phyloP scores from a whole-genome alignment of 2,888 invertebrate species.

The Panopea generosa region DNA sequence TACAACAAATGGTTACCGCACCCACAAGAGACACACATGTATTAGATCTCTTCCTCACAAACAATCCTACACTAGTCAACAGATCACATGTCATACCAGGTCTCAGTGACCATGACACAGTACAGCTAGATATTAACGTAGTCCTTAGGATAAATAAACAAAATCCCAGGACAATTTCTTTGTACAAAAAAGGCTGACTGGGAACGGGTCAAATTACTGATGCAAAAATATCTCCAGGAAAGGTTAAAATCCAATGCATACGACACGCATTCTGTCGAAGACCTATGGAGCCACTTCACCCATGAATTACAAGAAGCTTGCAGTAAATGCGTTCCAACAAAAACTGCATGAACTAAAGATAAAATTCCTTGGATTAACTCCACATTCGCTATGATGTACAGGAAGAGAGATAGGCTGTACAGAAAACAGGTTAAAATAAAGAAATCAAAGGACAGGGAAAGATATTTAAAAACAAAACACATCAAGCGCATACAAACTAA shows the following conservation, averaged over 20 bases:
- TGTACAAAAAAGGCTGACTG: slow-evolving; percentile 9
- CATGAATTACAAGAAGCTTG: slow-evolving; percentile 8
- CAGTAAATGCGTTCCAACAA: slow-evolving; percentile 11
- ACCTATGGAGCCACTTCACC: slow-evolving; percentile 1
- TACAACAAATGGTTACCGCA: no score
- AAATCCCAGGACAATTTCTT: slow-evolving; percentile 7
- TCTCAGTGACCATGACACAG: no score
- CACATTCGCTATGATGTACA: slow-evolving; percentile 10
- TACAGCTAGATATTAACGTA: slow-evolving; percentile 15
- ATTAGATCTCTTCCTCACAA: no score
- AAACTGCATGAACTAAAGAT: slow-evolving; percentile 20
- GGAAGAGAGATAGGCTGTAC: slow-evolving; percentile 16
- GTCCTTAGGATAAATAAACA: slow-evolving; percentile 12
- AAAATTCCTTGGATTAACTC: slow-evolving; percentile 27
- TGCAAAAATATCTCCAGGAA: slow-evolving; percentile 11
- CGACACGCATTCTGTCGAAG: not conserved
- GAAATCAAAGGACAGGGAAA: not conserved
- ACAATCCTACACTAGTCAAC: no score
- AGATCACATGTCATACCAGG: no score
- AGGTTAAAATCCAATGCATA: not conserved
- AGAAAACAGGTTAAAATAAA: not conserved
- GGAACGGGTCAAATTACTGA: slow-evolving; percentile 10
- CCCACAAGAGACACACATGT: no score
- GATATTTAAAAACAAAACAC: slow-evolving; percentile 14
- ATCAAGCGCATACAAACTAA: slow-evolving; percentile 9